Evolutionary conservation across 2,797 vertebrate genomes (phyloP), one percentile per base, ranked within the genome.

Genomic region (Mycteria americana): DNA sequence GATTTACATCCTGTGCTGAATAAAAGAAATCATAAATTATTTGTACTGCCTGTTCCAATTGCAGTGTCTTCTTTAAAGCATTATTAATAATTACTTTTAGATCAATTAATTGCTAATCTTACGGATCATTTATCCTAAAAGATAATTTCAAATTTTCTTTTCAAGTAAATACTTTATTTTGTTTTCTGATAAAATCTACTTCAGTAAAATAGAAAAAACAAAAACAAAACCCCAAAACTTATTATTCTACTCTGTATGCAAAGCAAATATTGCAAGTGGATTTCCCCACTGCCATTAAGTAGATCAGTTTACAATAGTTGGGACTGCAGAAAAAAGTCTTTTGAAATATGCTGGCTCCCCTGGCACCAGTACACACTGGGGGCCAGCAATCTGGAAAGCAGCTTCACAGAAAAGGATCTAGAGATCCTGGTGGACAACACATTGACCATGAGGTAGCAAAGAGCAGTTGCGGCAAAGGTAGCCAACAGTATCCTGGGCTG

Each of bases 161-260:
- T 62, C 17, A 48, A 51, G 3, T 3, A 46, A 68, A 27, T 37
- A 0, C 6, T 57, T 73, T 62, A 4, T 67, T 59, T 74, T 62
- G 2, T 59, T 75, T 86, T 64, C 6, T 13, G 9, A 75, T 17
- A 60, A 80, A 64, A 39, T 18, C 3, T 73, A 25, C 8, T 48
- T 72, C 4, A 13, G 23, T 60, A 57, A 62, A 67, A 63, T 5
- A 74, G 6, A 19, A 70, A 21, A 46, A 21, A 7, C 3, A 35
- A 80, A 50, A 3, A 0, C 7, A 19, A n/a, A 77, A 7, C 3
- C 11, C 9, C 4, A 6, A 9, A n/a, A 25, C 6, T 45, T 7
- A 25, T 83, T 39, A 59, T 86, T 92, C 86, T 39, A 56, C 2
- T 54, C 11, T 27, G 8, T 19, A n/a, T 43, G 14, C 5, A 77